These are phyloP conservation scores for Chloroceryle amazona DNA, from an alignment of 2,797 vertebrate genomes.

Conservation along the genomic window DNA sequence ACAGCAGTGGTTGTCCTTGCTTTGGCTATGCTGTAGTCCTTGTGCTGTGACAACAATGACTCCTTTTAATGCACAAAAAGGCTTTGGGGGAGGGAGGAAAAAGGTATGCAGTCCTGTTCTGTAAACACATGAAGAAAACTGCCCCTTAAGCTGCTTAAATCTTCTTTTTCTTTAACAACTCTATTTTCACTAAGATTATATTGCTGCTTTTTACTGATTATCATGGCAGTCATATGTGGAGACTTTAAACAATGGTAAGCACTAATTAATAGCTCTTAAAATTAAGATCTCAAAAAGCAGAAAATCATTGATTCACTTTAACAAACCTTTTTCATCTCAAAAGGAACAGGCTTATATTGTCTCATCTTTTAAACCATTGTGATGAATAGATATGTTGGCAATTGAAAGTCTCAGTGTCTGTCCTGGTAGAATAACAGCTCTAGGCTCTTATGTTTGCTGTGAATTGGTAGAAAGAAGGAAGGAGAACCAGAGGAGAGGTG, in stretches of 20 bases:
- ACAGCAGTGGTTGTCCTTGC: too few species aligned
- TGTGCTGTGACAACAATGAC: too few species aligned
- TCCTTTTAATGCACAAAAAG: not conserved
- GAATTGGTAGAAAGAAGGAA: not conserved
- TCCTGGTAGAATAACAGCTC: not conserved
- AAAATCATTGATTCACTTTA: not conserved
- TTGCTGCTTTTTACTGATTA: not conserved
- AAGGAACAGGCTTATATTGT: not conserved
- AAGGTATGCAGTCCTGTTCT: not conserved
- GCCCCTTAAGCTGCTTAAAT: not conserved
- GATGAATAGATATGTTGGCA: not conserved
- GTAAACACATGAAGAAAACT: not conserved
- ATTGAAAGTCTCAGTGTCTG: not conserved
- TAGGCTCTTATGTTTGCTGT: not conserved
- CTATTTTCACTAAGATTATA: not conserved
- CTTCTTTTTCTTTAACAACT: not conserved
- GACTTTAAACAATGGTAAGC: not conserved
- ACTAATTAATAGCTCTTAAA: not conserved
- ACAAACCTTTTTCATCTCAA: not conserved
- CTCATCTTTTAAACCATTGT: not conserved
- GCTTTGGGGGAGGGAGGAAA: rapidly evolving
- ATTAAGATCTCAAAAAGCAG: not conserved
- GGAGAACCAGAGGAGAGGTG: not conserved
- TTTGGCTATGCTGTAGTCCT: too few species aligned
- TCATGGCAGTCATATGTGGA: not conserved